These are phyloP conservation scores for Thalassaphorura encarpata DNA, from an alignment of 1,140 invertebrate species.

Conservation along the genomic window DNA sequence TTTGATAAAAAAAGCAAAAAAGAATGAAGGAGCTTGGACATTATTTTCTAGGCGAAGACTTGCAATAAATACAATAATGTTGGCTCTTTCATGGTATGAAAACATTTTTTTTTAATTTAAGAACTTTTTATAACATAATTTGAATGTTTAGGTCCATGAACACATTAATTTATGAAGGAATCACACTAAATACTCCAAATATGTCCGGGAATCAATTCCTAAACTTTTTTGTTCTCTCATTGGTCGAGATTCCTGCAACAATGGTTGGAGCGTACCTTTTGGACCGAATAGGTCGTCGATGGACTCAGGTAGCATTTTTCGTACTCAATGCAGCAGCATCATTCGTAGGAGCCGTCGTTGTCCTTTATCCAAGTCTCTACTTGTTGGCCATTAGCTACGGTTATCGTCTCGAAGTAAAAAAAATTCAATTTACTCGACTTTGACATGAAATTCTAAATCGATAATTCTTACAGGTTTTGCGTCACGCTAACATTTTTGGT, in stretches of 20 bases:
- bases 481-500: constrained; percentile 39
- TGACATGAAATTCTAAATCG: no score
- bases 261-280: constrained; percentile 20
- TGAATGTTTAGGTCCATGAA: constrained; percentile 14
- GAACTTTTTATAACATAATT: background rate
- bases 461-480: constrained; percentile 36
- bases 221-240: constrained; percentile 52
- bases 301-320: constrained; percentile 27
- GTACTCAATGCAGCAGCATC: constrained; percentile 4
- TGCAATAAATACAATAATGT: constrained; percentile 10
- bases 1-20: constrained; percentile 33
- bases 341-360: constrained; percentile 13
- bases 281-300: constrained; percentile 24
- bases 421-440: background rate
- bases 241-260: constrained; percentile 47
- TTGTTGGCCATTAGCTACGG: background rate
- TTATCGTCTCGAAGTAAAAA: constrained; percentile 14
- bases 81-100: constrained; percentile 20
- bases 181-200: constrained; percentile 51
- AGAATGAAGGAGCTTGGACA: constrained; percentile 27
- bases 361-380: background rate
- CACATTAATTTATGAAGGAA: constrained; percentile 42
- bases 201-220: constrained; percentile 55
- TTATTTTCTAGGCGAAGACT: constrained; percentile 7
- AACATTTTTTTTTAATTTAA: background rate